Evolutionary conservation across 2,113 vertebrate species (phyloP), one percentile per base, ranked within the genome.

Genomic region (Cinclus mexicanus): DNA sequence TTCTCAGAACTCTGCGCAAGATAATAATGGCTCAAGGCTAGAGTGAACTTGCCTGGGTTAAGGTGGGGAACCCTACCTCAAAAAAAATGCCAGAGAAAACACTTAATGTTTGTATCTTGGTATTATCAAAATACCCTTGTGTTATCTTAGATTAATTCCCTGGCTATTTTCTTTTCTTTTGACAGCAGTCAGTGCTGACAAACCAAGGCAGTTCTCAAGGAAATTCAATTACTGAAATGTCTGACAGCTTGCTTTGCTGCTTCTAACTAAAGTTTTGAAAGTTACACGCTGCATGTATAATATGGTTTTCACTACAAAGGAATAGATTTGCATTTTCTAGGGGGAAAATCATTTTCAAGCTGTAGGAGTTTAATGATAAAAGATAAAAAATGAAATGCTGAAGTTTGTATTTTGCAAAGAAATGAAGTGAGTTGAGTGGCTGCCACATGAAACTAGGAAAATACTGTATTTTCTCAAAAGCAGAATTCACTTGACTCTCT

Each of bases 211-310:
- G 92, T 96, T 97, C 97, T 98, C 97, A 97, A 96, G 96, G 97
- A 98, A 98, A 98, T 97, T 98, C 96, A 98, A 97, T 98, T 98
- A 97, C 97, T 94, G 94, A 97, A 98, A 96, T 94, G 91, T 96
- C 94, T 98, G 97, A 98, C 98, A 98, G 97, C 93, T 96, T 95
- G 92, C 93, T 97, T 97, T 97, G 70, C 97, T 97, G 94, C 94
- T 95, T 97, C 95, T 97, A 95, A 95, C 96, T 94, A 89, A 97
- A 97, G 96, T 97, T 97, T 97, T 95, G 97, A 96, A 97, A 98
- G 95, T 95, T 96, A 94, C 92, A 94, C 95, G 89, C 91, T 91
- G 89, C 93, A 93, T 96, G 88, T 97, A 97, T 96, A 96, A 96
- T 96, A 97, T 6, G 41, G 74, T 90, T 97, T 90, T 92, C 84